Base-by-base conservation (phyloP, 2,113 vertebrate genomes). In the Thinocorus orbignyianus region DNA sequence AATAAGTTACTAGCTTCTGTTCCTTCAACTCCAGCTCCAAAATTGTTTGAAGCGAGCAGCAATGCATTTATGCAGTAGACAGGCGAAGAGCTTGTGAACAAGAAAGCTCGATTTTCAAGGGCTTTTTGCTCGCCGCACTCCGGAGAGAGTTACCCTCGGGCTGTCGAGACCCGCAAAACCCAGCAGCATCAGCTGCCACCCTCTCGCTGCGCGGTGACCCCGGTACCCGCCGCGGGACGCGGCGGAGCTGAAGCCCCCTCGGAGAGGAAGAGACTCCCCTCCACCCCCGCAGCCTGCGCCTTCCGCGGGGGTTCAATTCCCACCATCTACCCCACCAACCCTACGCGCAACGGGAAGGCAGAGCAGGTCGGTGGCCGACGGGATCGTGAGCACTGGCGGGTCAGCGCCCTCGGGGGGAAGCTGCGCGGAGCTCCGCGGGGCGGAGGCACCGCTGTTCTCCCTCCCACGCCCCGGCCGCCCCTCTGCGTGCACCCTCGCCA, bases 41-140 rank as follows among this genome's bases (percentile, higher is more conserved):
- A 65, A 49, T 0, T 15, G 35, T 30, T 41, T 31, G 78, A 91
- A 54, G 70, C 30, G 5, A 81, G 52, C 31, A 71, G 42, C 57
- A 66, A 42, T 51, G 58, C 42, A 64, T 20, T 78, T n/a, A 52
- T 1, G 31, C 77, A 42, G 77, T 2, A 69, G 68, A 83, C 77
- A 44, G 6, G 58, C 86, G 60, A 73, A 88, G 35, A 26, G 8
- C n/a, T 41, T 2, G 39, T 0, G 61, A 91, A 68, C 44, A 62
- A 8, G 57, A 76, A 69, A 82, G n/a, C 48, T 4, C 70, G 5
- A 58, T 68, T 83, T 25, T 37, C 68, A 52, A 57, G 37, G 19
- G 64, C 28, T 92, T 94, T 90, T 92, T 90, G 77, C 39, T 85
- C 69, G n/a, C 81, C 35, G 55, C 84, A 0, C 72, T 66, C 69